phyloP scores from a whole-genome alignment of 2,113 vertebrate genomes.

The Carassius auratus region DNA sequence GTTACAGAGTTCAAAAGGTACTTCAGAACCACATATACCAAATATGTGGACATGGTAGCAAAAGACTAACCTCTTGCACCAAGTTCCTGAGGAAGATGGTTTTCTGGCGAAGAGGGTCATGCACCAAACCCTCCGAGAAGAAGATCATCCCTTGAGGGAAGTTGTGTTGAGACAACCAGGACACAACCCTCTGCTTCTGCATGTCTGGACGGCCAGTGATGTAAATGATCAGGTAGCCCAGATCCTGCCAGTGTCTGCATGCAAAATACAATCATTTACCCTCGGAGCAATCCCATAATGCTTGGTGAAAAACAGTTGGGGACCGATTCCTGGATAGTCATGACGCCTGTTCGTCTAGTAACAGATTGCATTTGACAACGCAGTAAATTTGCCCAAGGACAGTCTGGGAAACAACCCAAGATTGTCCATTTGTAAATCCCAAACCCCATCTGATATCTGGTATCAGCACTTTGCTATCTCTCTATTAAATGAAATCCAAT shows the following conservation, averaged over 20 bases:
- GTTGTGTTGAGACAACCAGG: slow-evolving; percentile 97
- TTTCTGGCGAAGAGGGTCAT: slow-evolving; percentile 94
- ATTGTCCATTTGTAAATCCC: slow-evolving; percentile 32
- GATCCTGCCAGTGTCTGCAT: slow-evolving; percentile 94
- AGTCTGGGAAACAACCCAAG: slow-evolving; percentile 42
- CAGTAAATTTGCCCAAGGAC: slow-evolving; percentile 40
- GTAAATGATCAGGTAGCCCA: slow-evolving; percentile 96
- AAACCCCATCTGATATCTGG: slow-evolving; percentile 34
- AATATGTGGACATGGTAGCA: background rate
- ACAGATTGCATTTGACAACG: slow-evolving; percentile 43
- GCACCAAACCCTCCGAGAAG: slow-evolving; percentile 95
- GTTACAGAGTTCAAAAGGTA: background rate
- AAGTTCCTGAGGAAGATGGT: slow-evolving; percentile 96
- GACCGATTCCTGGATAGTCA: background rate
- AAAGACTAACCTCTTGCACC: slow-evolving; percentile 85
- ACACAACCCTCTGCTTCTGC: slow-evolving; percentile 98
- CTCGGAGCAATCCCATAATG: background rate
- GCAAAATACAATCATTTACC: slow-evolving; percentile 28
- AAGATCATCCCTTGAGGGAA: slow-evolving; percentile 99
- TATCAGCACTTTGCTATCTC: slow-evolving; percentile 35
- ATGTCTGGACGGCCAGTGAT: slow-evolving; percentile 97
- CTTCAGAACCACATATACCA: background rate
- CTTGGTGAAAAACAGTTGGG: background rate
- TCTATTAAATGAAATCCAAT: slow-evolving; percentile 43
- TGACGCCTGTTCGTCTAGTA: slow-evolving; percentile 5